These are phyloP conservation scores for Leistus spinibarbis DNA, from an alignment of 2,888 invertebrate genomes.

Conservation along the genomic window DNA sequence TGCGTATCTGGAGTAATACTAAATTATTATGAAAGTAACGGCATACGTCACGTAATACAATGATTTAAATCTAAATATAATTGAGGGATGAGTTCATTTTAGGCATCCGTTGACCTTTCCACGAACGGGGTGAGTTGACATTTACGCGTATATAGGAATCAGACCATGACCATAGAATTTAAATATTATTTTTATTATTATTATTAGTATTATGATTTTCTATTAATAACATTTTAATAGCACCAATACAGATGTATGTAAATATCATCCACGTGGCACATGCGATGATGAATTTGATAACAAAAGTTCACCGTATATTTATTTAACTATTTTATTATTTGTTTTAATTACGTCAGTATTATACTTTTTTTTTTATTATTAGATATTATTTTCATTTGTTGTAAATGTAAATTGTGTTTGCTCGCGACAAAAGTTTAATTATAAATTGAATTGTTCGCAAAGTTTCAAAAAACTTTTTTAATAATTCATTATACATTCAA, in stretches of 20 bases:
- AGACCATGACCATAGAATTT: constrained; percentile 18
- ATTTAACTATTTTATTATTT: background rate
- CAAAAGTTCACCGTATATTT: background rate
- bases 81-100: background rate
- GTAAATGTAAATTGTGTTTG: background rate
- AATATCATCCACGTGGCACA: background rate
- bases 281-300: background rate
- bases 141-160: constrained; percentile 6
- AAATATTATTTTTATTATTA: constrained; percentile 20
- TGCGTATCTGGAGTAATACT: constrained; percentile 22
- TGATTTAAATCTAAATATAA: constrained; percentile 1
- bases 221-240: constrained; percentile 22
- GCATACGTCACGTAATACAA: constrained; percentile 19
- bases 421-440: background rate
- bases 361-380: too few species aligned
- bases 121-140: background rate
- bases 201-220: constrained; percentile 15
- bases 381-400: too few species aligned
- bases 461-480: background rate
- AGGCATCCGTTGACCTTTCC: constrained; percentile 22
- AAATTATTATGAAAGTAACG: constrained; percentile 25
- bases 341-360: too few species aligned
- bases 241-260: background rate
- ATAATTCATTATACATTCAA: background rate
- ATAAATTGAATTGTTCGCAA: background rate